phyloP scores from a whole-genome alignment of 2,797 vertebrate species.

The Carapus acus region DNA sequence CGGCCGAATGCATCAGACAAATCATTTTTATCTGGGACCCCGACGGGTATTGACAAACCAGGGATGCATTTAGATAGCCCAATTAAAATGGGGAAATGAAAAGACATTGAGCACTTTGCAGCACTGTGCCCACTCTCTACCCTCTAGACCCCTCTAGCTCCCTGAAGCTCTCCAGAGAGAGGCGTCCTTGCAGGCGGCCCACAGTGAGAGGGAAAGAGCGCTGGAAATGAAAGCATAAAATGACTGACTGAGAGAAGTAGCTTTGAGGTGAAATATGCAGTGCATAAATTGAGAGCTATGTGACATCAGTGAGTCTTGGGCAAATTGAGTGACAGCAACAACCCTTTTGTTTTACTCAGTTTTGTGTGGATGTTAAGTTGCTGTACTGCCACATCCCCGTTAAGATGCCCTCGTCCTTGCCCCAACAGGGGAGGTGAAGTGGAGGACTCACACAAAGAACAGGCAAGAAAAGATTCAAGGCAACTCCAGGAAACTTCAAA shows the following conservation, averaged over 20 bases:
- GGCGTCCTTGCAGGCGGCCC: constrained; percentile 33
- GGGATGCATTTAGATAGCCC: constrained; percentile 80
- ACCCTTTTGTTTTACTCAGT: constrained; percentile 19
- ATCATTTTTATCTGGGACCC: constrained; percentile 76
- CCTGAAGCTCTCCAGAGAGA: constrained; percentile 51
- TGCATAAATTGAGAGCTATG: background rate
- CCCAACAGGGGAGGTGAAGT: constrained; percentile 10
- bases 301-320: constrained; percentile 16
- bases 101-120: constrained; percentile 66
- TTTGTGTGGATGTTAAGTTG: constrained; percentile 5
- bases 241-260: constrained; percentile 24
- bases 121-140: constrained; percentile 49
- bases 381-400: constrained; percentile 4
- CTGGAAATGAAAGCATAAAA: constrained; percentile 36
- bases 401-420: background rate
- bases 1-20: constrained; percentile 69
- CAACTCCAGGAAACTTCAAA: constrained; percentile 53
- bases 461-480: constrained; percentile 23
- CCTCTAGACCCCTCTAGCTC: constrained; percentile 44
- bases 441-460: constrained; percentile 26
- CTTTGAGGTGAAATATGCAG: constrained; percentile 45
- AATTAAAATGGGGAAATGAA: constrained; percentile 79
- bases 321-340: constrained; percentile 22
- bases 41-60: constrained; percentile 73
- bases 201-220: constrained; percentile 24